phyloP scores from a whole-genome alignment of 2,888 invertebrate species.

The Mythimna ferrago region DNA sequence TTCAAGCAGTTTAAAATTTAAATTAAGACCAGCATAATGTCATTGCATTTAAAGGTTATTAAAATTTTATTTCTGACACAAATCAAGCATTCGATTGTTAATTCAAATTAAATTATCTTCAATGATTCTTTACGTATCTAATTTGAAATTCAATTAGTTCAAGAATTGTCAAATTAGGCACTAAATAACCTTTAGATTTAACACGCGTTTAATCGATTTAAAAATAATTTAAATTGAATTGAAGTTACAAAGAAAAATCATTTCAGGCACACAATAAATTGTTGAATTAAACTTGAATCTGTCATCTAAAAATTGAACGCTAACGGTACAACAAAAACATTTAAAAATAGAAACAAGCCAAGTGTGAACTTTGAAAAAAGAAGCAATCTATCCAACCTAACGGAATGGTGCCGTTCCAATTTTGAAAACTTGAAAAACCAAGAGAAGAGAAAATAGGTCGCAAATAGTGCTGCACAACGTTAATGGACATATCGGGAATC shows the following conservation, averaged over 20 bases:
- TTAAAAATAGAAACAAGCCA: slow-evolving; percentile 41
- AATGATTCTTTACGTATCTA: slow-evolving; percentile 16
- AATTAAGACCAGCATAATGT: slow-evolving; percentile 7
- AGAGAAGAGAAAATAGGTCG: slow-evolving; percentile 52
- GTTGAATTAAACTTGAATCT: slow-evolving; percentile 21
- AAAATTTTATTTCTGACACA: slow-evolving; percentile 2
- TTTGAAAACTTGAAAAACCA: slow-evolving; percentile 64
- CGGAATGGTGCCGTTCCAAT: slow-evolving; percentile 62
- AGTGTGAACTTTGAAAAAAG: slow-evolving; percentile 56
- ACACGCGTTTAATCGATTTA: slow-evolving; percentile 19
- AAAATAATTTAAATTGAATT: slow-evolving; percentile 27
- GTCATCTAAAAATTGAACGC: slow-evolving; percentile 32
- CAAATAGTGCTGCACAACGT: slow-evolving; percentile 46
- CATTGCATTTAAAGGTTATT: not conserved
- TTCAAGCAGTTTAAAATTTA: not conserved
- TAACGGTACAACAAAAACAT: slow-evolving; percentile 47
- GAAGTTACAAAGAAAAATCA: slow-evolving; percentile 8
- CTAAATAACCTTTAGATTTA: slow-evolving; percentile 14
- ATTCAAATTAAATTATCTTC: slow-evolving; percentile 26
- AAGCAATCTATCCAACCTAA: slow-evolving; percentile 46
- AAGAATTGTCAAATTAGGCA: slow-evolving; percentile 25
- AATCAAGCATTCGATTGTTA: slow-evolving; percentile 7
- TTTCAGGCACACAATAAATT: slow-evolving; percentile 33
- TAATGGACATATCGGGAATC: slow-evolving; percentile 39
- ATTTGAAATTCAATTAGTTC: slow-evolving; percentile 19